Percentiles rank a stretch among this genome's conserved stretches.
Evolutionary conservation across 2,888 invertebrate genomes (phyloP).

Genomic region (Anarsia innoxiella): DNA sequence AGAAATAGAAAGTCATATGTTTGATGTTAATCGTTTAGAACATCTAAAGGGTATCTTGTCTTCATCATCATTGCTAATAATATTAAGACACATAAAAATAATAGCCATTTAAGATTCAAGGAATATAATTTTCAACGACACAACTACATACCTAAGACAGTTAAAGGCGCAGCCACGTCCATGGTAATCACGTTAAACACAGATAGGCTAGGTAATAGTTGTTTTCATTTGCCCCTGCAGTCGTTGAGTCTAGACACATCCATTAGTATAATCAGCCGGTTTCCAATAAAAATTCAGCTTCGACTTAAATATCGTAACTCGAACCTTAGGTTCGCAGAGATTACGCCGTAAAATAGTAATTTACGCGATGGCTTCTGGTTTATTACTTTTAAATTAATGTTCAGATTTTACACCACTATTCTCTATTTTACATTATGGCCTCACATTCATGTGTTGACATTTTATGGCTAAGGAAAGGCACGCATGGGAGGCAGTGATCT

Average conservation of each 20-base stretch:
- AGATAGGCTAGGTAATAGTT: not conserved
- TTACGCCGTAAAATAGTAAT: slow-evolving; percentile 4
- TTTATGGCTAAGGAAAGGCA: not conserved
- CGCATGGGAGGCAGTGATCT: not conserved
- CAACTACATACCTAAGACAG: too few species aligned
- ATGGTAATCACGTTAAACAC: too few species aligned
- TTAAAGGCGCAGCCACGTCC: too few species aligned
- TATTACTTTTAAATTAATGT: slow-evolving; percentile 6
- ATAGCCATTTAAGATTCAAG: too few species aligned
- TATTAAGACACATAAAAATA: not conserved
- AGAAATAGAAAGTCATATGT: slow-evolving; percentile 8
- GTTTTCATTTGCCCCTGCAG: not conserved
- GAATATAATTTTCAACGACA: too few species aligned
- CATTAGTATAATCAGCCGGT: slow-evolving; percentile 11
- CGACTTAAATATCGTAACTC: not conserved
- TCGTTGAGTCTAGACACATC: slow-evolving; percentile 11
- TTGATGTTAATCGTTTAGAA: slow-evolving; percentile 8
- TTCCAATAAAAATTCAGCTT: slow-evolving; percentile 4
- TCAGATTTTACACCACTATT: not conserved
- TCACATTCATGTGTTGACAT: not conserved
- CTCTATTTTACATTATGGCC: not conserved
- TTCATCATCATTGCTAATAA: slow-evolving; percentile 2
- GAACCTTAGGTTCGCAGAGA: not conserved
- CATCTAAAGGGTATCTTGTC: slow-evolving; percentile 5
- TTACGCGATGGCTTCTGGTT: slow-evolving; percentile 1